Base-by-base conservation (phyloP, 2,888 invertebrate genomes). In the Aphodius granarius region DNA sequence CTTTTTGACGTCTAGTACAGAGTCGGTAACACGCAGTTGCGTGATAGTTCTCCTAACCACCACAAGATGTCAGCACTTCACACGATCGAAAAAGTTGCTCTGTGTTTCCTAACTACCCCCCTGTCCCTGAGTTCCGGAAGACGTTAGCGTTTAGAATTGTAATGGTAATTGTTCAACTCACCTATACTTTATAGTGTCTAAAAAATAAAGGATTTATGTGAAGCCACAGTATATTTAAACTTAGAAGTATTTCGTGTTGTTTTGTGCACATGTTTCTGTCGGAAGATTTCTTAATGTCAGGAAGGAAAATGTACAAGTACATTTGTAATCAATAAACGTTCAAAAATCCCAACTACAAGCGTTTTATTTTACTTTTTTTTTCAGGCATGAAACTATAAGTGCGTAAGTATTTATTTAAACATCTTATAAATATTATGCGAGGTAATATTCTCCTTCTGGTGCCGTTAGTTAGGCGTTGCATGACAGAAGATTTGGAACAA, bases 251-350 rank as follows among this genome's bases (percentile, higher is more conserved):
- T 68, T 68, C 68, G 43, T 76, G 74, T 74, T 74, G 72, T 74
- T 76, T 76, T 71, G 74, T 76, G 76, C 76, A 75, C 76, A 73
- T 72, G 76, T 74, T 68, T 21, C 20, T 74, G 72, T 76, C 72
- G 66, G 68, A 73, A 66, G 63, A 71, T 74, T 74, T 73, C 63
- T 75, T 75, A 76, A 73, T 76, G 76, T 76, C 74, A 72, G 23
- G 43, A 43, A 43, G 43, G 43, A 43, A 70, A 73, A 72, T 76
- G 76, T 76, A 74, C 74, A 76, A 76, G 73, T 76, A 74, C 72
- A 76, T 76, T 76, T 76, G 74, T 76, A 76, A 76, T 72, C 76
- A 76, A 76, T 76, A 76, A 76, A 76, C 43, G 20, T 76, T 76
- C 74, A 22, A 76, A 76, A 76, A 72, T 23, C 43, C 43, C n/a